Evolutionary conservation across 2,888 invertebrate genomes (phyloP).

Genomic region (Leptinotarsa rubiginosa): DNA sequence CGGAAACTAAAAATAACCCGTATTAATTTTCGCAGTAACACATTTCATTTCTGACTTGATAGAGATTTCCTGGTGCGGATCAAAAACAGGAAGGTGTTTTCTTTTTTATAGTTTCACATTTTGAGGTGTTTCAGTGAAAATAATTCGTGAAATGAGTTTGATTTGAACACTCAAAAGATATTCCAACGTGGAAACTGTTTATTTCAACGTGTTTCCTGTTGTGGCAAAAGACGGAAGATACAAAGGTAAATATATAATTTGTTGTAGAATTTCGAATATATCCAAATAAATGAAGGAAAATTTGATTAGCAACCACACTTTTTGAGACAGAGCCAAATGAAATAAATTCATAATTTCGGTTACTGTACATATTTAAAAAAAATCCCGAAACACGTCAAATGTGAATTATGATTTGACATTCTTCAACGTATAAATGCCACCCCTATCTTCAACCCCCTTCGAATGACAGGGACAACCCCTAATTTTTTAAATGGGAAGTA

Average conservation of each 20-base stretch:
- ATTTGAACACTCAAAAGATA: not conserved
- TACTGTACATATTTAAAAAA: too few relatives aligned
- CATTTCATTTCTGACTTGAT: constrained; percentile 1
- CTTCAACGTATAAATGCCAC: too few relatives aligned
- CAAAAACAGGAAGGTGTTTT: not conserved
- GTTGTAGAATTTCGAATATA: too few relatives aligned
- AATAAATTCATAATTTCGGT: too few relatives aligned
- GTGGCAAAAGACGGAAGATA: not conserved
- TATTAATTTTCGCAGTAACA: not conserved
- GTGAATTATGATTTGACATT: too few relatives aligned
- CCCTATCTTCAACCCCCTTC: too few relatives aligned
- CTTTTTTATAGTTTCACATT: not conserved
- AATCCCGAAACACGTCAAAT: too few relatives aligned
- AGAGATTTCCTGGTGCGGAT: not conserved
- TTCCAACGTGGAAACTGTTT: not conserved
- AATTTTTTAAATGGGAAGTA: too few relatives aligned
- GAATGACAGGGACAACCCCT: too few relatives aligned
- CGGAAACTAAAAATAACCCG: constrained; percentile 23
- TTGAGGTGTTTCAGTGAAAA: not conserved
- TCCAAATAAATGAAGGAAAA: too few relatives aligned
- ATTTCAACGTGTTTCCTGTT: not conserved
- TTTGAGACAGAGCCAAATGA: too few relatives aligned
- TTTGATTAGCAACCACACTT: too few relatives aligned
- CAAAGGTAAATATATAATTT: not conserved
- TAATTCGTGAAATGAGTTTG: not conserved